These are phyloP conservation scores for Heliothis peltigera DNA, from an alignment of 2,888 invertebrate species.

Conservation along the genomic window DNA sequence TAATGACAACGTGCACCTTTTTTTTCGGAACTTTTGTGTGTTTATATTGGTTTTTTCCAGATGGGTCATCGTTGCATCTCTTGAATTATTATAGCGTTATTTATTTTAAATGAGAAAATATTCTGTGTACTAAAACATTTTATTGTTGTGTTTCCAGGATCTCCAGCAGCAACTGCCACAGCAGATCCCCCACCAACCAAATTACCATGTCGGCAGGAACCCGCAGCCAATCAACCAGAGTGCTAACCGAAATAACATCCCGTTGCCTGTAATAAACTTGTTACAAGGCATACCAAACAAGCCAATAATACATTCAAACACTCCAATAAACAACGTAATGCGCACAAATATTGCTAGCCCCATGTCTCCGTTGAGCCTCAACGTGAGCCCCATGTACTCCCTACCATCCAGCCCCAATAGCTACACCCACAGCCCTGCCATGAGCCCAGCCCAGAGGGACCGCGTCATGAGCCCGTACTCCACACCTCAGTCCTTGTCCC, in stretches of 20 bases:
- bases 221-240: slow-evolving; percentile 64
- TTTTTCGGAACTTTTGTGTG: slow-evolving; percentile 8
- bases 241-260: slow-evolving; percentile 67
- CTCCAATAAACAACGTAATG: slow-evolving; percentile 61
- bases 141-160: slow-evolving; percentile 76
- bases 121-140: slow-evolving; percentile 46
- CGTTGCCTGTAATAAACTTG: slow-evolving; percentile 79
- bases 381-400: slow-evolving; percentile 81
- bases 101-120: background rate
- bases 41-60: background rate
- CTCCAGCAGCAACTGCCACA: slow-evolving; percentile 69
- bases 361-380: slow-evolving; percentile 82
- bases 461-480: slow-evolving; percentile 80
- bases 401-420: slow-evolving; percentile 80
- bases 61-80: background rate
- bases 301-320: slow-evolving; percentile 68
- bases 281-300: slow-evolving; percentile 72
- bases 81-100: background rate
- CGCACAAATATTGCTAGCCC: slow-evolving; percentile 68
- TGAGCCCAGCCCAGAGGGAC: slow-evolving; percentile 81
- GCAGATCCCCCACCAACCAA: slow-evolving; percentile 65
- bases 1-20: slow-evolving; percentile 69
- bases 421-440: slow-evolving; percentile 81
- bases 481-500: slow-evolving; percentile 82
- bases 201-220: slow-evolving; percentile 72